phyloP scores from a whole-genome alignment of 2,113 vertebrate genomes.

The Grammomys surdaster region DNA sequence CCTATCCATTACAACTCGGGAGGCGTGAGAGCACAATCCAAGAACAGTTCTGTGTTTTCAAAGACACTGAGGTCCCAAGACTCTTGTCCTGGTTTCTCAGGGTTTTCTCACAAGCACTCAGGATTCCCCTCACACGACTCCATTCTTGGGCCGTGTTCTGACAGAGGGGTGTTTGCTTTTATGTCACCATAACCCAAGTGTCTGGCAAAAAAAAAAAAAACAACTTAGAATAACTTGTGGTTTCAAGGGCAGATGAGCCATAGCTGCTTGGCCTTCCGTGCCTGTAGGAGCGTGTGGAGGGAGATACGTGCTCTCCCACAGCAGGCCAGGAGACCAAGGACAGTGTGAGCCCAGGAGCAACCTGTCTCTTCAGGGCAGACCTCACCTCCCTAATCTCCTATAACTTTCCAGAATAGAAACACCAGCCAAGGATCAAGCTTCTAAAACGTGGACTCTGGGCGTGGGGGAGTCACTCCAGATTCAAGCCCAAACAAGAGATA shows the following conservation, averaged over 20 bases:
- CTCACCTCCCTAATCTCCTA: not conserved
- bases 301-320: not conserved
- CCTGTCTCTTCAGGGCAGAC: not conserved
- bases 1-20: not conserved
- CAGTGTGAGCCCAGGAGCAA: not conserved
- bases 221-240: not conserved
- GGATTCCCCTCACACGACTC: not conserved
- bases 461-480: not conserved
- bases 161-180: not conserved
- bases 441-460: not conserved
- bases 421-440: not conserved
- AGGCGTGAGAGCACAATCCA: not conserved
- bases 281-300: not conserved
- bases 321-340: not conserved
- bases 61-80: too few relatives aligned
- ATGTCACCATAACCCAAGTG: not conserved
- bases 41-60: not conserved
- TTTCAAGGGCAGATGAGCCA: not conserved
- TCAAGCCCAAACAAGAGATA: not conserved
- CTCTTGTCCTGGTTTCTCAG: not conserved
- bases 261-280: not conserved
- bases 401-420: not conserved
- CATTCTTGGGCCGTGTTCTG: not conserved
- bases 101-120: not conserved
- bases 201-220: not conserved